A percentile compares a stretch with the other conserved stretches of the same genome.
phyloP scores from a whole-genome alignment of 2,888 invertebrate species.

The Plebejus anna region DNA sequence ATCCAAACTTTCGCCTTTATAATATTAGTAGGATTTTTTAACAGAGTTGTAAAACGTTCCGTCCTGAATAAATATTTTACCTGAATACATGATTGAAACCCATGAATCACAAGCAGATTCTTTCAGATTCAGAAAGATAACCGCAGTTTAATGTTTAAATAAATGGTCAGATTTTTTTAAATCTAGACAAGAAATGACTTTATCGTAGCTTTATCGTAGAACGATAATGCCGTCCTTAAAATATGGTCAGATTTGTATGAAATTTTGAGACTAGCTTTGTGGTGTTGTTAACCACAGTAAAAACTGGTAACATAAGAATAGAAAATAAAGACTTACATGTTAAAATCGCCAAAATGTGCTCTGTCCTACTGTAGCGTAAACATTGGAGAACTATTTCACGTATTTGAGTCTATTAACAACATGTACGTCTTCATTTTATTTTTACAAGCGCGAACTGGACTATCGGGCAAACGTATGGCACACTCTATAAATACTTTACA shows the following conservation, averaged over 20 bases:
- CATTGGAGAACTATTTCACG: background rate
- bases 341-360: background rate
- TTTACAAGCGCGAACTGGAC: conserved; percentile 11
- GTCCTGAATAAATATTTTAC: background rate
- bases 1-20: too few species aligned
- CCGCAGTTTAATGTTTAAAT: too few species aligned
- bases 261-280: too few species aligned
- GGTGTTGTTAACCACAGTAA: background rate
- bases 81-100: background rate
- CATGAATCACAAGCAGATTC: background rate
- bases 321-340: conserved; percentile 1
- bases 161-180: too few species aligned
- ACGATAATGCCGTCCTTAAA: too few species aligned
- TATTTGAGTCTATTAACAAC: background rate
- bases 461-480: conserved; percentile 1
- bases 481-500: conserved; percentile 33
- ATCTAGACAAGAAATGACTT: too few species aligned
- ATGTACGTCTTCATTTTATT: background rate
- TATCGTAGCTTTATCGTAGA: too few species aligned
- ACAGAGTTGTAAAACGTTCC: background rate
- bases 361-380: background rate
- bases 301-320: background rate
- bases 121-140: too few species aligned
- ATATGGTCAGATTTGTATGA: too few species aligned
- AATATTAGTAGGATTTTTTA: too few species aligned